These are phyloP conservation scores for Erebia aethiops DNA, from an alignment of 2,888 invertebrate species.

Conservation along the genomic window DNA sequence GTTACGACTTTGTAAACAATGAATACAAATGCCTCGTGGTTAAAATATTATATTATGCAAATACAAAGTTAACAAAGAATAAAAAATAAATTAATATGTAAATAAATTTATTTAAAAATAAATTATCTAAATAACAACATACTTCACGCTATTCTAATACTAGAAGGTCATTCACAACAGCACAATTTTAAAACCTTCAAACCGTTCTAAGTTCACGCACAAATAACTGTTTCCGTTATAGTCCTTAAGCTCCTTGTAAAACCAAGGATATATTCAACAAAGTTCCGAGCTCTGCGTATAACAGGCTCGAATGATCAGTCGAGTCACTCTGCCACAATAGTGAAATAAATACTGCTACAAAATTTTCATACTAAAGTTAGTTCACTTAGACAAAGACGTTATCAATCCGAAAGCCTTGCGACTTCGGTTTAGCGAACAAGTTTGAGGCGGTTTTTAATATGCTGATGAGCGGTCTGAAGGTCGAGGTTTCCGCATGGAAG, in stretches of 20 bases:
- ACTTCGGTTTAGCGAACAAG: conserved; percentile 70
- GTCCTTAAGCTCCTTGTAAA: conserved; percentile 75
- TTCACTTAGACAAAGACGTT: conserved; percentile 66
- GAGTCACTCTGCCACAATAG: conserved; percentile 78
- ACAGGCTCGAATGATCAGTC: conserved; percentile 79
- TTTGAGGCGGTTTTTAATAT: conserved; percentile 75
- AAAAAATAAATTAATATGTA: conserved; percentile 52
- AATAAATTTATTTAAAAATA: conserved; percentile 65
- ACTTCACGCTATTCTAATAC: conserved; percentile 69
- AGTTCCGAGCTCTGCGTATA: conserved; percentile 64
- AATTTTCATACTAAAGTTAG: conserved; percentile 36
- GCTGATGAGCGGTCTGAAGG: conserved; percentile 75
- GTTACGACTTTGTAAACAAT: conserved; percentile 10
- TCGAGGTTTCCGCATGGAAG: conserved; percentile 64
- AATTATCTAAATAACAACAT: conserved; percentile 67
- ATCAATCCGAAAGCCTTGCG: conserved; percentile 70
- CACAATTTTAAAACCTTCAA: conserved; percentile 64
- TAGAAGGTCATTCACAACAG: conserved; percentile 76
- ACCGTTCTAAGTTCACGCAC: conserved; percentile 47
- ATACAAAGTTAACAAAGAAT: conserved; percentile 39
- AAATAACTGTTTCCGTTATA: conserved; percentile 49
- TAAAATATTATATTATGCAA: conserved; percentile 26
- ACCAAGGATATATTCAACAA: conserved; percentile 79
- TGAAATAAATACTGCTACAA: conserved; percentile 70
- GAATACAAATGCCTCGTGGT: conserved; percentile 19